Conservation (phyloP, 2,797 vertebrate genomes). For the Halcyon chelicuti region DNA sequence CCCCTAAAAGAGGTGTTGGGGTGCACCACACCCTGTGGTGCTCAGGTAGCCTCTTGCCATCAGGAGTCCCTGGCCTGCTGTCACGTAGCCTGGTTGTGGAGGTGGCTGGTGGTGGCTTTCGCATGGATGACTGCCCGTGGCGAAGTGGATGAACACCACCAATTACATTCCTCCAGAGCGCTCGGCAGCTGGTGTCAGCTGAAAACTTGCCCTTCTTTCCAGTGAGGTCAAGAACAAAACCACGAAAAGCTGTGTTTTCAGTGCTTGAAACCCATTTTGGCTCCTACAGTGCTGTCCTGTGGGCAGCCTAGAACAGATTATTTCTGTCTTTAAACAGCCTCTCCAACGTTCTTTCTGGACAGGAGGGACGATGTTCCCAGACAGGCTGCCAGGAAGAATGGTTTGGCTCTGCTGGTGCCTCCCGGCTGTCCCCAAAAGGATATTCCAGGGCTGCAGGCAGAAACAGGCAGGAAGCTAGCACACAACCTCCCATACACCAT, state of each 20-base stretch:
- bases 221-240: background rate
- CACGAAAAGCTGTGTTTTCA: background rate
- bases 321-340: background rate
- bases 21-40: background rate
- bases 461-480: background rate
- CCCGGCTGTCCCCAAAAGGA: background rate
- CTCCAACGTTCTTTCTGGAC: background rate
- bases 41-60: background rate
- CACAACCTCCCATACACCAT: background rate
- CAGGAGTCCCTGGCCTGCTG: background rate
- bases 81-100: background rate
- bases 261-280: background rate
- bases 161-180: background rate
- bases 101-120: background rate
- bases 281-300: background rate
- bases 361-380: background rate
- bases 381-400: background rate
- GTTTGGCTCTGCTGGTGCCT: background rate
- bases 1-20: background rate
- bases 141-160: background rate
- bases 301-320: background rate
- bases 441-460: conserved; percentile 8
- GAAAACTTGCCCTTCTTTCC: background rate
- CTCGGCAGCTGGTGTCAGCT: background rate
- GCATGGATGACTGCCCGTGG: background rate